phyloP scores from a whole-genome alignment of 2,797 vertebrate species.

The Hylomyscus alleni region DNA sequence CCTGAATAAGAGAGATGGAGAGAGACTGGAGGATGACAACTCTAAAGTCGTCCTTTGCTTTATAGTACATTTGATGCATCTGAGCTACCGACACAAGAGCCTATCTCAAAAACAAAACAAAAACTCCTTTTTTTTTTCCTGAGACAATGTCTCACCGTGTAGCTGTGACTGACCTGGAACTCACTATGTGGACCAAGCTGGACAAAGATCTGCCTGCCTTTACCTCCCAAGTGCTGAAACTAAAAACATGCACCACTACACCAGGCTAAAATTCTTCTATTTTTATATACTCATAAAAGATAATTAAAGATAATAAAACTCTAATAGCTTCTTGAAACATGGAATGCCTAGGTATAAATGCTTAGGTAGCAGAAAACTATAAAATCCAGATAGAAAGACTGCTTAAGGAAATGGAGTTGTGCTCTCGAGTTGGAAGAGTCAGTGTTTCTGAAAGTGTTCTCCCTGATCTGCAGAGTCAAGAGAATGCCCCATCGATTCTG shows the following conservation, averaged over 20 bases:
- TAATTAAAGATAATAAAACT: neutral
- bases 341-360: neutral
- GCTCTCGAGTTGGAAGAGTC: neutral
- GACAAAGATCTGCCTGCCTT: neutral
- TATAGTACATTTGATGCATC: neutral
- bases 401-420: neutral
- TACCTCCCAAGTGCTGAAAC: neutral
- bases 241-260: neutral
- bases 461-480: neutral
- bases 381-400: neutral
- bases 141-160: neutral
- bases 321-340: neutral
- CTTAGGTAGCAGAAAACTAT: neutral
- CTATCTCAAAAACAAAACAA: neutral
- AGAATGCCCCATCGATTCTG: neutral
- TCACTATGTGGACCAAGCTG: neutral
- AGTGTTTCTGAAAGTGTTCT: neutral
- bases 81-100: neutral
- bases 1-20: neutral
- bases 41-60: neutral
- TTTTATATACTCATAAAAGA: neutral
- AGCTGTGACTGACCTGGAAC: neutral
- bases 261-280: neutral
- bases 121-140: neutral
- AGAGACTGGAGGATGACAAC: neutral